Evolutionary conservation across 2,888 invertebrate species (phyloP).

Genomic region (Malthinus seriepunctatus): DNA sequence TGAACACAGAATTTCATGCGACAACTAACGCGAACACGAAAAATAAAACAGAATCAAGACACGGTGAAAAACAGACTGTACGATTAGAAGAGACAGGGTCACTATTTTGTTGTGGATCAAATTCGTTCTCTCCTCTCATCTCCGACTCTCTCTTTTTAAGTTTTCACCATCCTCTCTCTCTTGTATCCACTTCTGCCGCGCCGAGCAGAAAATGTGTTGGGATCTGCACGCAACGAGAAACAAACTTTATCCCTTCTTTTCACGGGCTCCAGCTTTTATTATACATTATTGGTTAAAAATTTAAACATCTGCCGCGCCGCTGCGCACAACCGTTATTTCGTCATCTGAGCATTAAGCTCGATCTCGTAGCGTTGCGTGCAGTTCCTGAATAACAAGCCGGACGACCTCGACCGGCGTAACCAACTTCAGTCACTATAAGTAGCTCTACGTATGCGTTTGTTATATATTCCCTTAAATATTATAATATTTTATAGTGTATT

Average conservation of each 20-base stretch:
- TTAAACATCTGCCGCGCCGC: conserved; percentile 30
- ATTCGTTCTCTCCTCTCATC: conserved; percentile 58
- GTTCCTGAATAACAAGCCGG: conserved; percentile 34
- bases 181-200: conserved; percentile 53
- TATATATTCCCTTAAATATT: conserved; percentile 47
- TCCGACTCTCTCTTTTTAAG: conserved; percentile 54
- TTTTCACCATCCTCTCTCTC: conserved; percentile 57
- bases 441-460: conserved; percentile 49
- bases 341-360: conserved; percentile 47
- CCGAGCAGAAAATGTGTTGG: conserved; percentile 42
- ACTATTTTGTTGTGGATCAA: conserved; percentile 59
- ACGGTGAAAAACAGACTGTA: conserved; percentile 55
- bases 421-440: conserved; percentile 53
- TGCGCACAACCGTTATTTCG: conserved; percentile 17
- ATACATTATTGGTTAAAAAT: conserved; percentile 40
- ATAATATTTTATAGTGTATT: conserved; percentile 50
- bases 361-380: conserved; percentile 33
- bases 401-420: conserved; percentile 40
- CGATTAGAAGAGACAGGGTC: conserved; percentile 56
- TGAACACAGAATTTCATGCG: conserved; percentile 50
- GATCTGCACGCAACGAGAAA: conserved; percentile 39
- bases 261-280: too few relatives aligned
- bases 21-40: conserved; percentile 47
- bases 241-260: too few relatives aligned
- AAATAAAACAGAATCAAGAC: conserved; percentile 50